These are phyloP conservation scores for Columba livia DNA, from an alignment of 2,113 vertebrate genomes.

Conservation along the genomic window DNA sequence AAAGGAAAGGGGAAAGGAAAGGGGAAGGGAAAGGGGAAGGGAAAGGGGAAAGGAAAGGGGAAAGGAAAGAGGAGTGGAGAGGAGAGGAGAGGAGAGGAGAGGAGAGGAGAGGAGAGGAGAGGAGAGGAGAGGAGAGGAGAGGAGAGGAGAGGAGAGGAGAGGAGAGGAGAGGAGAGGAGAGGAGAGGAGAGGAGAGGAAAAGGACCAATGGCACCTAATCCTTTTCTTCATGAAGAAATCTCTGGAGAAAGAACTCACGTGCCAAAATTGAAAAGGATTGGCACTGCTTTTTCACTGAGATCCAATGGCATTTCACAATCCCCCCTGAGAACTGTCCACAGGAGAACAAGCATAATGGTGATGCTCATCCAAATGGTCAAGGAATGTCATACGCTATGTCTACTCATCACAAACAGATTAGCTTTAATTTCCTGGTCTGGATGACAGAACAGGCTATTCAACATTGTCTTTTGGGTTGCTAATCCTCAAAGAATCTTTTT, in stretches of 20 bases:
- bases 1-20: no score
- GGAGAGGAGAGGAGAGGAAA: no score
- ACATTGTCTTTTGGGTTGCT: neutral
- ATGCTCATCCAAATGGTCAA: neutral
- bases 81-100: no score
- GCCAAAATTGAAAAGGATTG: neutral
- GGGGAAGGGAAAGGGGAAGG: neutral
- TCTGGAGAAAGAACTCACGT: neutral
- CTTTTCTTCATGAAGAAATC: neutral
- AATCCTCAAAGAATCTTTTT: constrained; percentile 7
- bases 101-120: no score
- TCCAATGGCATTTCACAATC: neutral
- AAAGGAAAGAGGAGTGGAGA: no score
- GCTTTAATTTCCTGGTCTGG: neutral
- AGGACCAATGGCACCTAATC: neutral
- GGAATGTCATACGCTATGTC: neutral
- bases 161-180: no score
- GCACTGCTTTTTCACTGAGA: neutral
- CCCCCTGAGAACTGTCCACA: neutral
- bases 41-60: no score
- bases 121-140: no score
- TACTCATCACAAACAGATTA: neutral
- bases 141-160: no score
- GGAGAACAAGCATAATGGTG: neutral
- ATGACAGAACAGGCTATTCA: neutral